These are phyloP conservation scores for Nannobrachium achirus DNA, from an alignment of 2,113 vertebrate species.

Conservation along the genomic window DNA sequence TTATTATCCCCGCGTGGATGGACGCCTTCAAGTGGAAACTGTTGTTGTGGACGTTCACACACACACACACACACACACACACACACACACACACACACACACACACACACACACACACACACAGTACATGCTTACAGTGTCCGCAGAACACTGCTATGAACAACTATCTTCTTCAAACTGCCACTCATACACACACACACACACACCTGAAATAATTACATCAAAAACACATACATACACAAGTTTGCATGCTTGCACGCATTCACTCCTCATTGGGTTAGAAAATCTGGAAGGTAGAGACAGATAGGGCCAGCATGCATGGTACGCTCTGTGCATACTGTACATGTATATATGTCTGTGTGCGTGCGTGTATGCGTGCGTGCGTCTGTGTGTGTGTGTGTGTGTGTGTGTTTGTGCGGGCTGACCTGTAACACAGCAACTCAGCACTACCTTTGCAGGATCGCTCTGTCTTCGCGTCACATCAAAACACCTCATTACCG, in stretches of 20 bases:
- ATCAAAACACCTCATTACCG: conserved; percentile 82
- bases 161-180: not conserved
- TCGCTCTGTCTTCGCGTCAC: conserved; percentile 72
- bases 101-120: conserved; percentile 2
- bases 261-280: conserved; percentile 26
- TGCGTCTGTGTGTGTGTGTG: conserved; percentile 11
- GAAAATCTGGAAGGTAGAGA: conserved; percentile 24
- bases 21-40: conserved; percentile 66
- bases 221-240: not conserved
- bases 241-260: not conserved
- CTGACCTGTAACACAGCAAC: conserved; percentile 70
- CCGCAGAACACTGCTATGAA: not conserved
- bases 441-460: conserved; percentile 70
- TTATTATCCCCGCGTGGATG: conserved; percentile 62
- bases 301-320: conserved; percentile 18
- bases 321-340: no score
- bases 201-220: not conserved
- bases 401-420: conserved; percentile 36
- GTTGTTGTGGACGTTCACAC: conserved; percentile 24
- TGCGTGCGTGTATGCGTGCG: conserved; percentile 23
- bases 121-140: not conserved
- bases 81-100: conserved; percentile 12
- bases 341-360: no score
- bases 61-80: not conserved
- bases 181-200: not conserved